These are phyloP conservation scores for Scelioninae gen. 1 DNA, from an alignment of 2,888 invertebrate genomes.

Conservation along the genomic window DNA sequence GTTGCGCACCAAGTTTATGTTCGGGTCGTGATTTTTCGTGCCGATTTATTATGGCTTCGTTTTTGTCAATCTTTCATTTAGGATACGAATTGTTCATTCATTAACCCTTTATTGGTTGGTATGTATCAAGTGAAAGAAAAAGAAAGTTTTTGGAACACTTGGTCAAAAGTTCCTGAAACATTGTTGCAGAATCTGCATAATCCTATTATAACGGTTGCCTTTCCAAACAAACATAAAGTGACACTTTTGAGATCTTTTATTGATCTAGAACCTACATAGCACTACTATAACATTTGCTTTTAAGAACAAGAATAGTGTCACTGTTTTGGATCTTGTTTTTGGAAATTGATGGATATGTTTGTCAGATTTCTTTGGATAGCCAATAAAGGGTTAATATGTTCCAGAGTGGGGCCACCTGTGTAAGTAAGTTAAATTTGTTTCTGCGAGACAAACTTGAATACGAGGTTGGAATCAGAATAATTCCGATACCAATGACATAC, in stretches of 20 bases:
- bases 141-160: neutral
- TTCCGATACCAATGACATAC: conserved; percentile 38
- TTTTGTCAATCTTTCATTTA: neutral
- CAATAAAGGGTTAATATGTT: conserved; percentile 53
- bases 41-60: too few species aligned
- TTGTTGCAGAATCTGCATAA: neutral
- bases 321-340: too few species aligned
- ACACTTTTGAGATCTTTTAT: too few species aligned
- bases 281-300: neutral
- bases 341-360: too few species aligned
- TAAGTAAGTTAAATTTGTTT: conserved; percentile 59
- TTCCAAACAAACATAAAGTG: neutral
- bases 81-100: conserved; percentile 17
- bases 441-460: conserved; percentile 38
- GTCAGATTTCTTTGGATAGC: conserved; percentile 5
- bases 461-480: conserved; percentile 16
- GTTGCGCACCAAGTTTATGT: conserved; percentile 40
- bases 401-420: conserved; percentile 49
- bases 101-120: conserved; percentile 43
- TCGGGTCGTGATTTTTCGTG: conserved; percentile 59
- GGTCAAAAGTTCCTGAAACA: neutral
- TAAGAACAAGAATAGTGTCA: too few species aligned
- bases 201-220: neutral
- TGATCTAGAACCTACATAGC: neutral
- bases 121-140: conserved; percentile 14